Evolutionary conservation across 2,888 invertebrate genomes (phyloP).

Genomic region (Drosophila pseudotalamancana): DNA sequence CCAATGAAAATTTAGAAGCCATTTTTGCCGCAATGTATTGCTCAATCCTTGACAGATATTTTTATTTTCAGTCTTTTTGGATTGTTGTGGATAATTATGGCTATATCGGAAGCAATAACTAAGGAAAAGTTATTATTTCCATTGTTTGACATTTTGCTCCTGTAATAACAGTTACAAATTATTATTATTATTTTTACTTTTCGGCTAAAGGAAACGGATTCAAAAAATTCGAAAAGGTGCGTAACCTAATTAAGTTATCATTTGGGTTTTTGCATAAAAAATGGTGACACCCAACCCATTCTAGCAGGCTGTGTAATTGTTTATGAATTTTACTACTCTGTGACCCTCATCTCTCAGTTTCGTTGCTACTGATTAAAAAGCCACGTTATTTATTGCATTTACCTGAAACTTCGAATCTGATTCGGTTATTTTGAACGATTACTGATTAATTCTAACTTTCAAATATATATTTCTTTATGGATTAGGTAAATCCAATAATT

Average conservation of each 20-base stretch:
- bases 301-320: slow-evolving; percentile 52
- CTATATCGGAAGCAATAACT: slow-evolving; percentile 2
- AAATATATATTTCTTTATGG: slow-evolving; percentile 4
- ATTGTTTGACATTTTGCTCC: slow-evolving; percentile 68
- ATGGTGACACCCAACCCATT: slow-evolving; percentile 18
- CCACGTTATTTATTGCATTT: background rate
- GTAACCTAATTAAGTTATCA: slow-evolving; percentile 78
- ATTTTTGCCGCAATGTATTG: slow-evolving; percentile 21
- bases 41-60: slow-evolving; percentile 24
- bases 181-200: slow-evolving; percentile 19
- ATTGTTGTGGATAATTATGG: slow-evolving; percentile 29
- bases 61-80: slow-evolving; percentile 7
- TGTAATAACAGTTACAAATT: slow-evolving; percentile 56
- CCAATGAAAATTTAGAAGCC: slow-evolving; percentile 42
- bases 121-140: background rate
- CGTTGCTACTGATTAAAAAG: background rate
- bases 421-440: background rate
- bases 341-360: slow-evolving; percentile 25
- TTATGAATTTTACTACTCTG: slow-evolving; percentile 56
- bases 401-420: slow-evolving; percentile 3
- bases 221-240: slow-evolving; percentile 31
- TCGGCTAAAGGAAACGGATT: slow-evolving; percentile 21
- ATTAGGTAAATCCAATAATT: slow-evolving; percentile 15
- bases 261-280: slow-evolving; percentile 43
- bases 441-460: background rate